These are phyloP conservation scores for Cyaniris semiargus DNA, from an alignment of 2,888 invertebrate genomes.

Conservation along the genomic window DNA sequence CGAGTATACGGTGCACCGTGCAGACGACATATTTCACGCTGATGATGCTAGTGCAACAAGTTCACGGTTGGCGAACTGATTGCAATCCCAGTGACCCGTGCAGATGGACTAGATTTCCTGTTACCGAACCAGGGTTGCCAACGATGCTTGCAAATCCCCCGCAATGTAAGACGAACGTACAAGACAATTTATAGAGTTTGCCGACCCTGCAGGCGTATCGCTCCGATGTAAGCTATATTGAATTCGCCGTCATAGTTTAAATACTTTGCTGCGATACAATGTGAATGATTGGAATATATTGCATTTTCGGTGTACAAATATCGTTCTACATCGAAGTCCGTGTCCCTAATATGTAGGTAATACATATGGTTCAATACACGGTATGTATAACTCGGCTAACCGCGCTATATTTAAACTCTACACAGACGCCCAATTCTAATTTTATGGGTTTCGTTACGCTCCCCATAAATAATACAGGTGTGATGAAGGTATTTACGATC, in stretches of 20 bases:
- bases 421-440: constrained; percentile 48
- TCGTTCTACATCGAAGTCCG: constrained; percentile 36
- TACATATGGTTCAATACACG: constrained; percentile 38
- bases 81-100: constrained; percentile 61
- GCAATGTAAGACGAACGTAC: background rate
- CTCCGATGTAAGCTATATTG: constrained; percentile 13
- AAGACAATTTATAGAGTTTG: background rate
- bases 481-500: background rate
- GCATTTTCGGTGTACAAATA: background rate
- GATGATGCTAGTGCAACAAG: constrained; percentile 42
- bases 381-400: constrained; percentile 51
- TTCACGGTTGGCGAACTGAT: constrained; percentile 55
- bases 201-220: background rate
- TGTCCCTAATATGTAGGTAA: constrained; percentile 29
- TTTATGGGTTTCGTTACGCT: constrained; percentile 43
- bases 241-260: background rate
- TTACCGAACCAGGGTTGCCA: constrained; percentile 48
- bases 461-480: constrained; percentile 29
- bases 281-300: background rate
- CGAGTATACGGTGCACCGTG: background rate
- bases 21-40: background rate
- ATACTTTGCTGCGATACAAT: background rate
- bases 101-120: constrained; percentile 68
- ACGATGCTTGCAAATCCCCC: background rate
- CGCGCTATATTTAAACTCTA: constrained; percentile 57